phyloP scores from a whole-genome alignment of 2,797 vertebrate genomes.

The Hybognathus amarus region DNA sequence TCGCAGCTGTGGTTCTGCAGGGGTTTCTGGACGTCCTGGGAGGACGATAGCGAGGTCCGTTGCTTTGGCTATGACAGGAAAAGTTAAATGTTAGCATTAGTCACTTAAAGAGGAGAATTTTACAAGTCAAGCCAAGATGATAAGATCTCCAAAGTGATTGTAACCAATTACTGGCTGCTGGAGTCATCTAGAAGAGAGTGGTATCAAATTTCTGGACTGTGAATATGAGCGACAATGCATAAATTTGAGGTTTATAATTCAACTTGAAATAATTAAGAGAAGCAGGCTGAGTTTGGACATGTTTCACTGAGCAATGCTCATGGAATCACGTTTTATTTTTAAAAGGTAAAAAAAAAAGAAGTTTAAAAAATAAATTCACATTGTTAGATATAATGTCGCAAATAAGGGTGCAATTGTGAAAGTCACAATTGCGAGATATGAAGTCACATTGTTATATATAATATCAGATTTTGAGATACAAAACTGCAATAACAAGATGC shows the following conservation, averaged over 20 bases:
- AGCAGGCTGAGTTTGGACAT: background rate
- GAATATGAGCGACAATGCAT: background rate
- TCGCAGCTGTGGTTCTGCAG: constrained; percentile 88
- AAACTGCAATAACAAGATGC: background rate
- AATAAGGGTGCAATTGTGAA: background rate
- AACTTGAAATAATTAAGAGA: background rate
- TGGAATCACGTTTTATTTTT: background rate
- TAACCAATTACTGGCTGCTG: background rate
- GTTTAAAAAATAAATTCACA: background rate
- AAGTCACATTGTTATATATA: background rate
- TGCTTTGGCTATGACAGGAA: constrained; percentile 87
- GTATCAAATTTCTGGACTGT: constrained; percentile 9
- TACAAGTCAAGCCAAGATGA: background rate
- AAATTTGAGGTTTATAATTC: constrained; percentile 1
- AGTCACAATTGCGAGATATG: background rate
- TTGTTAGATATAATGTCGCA: background rate
- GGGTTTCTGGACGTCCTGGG: constrained; percentile 90
- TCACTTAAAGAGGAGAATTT: background rate
- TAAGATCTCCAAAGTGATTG: background rate
- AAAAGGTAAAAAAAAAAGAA: background rate
- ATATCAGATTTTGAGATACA: background rate
- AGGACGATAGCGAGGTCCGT: constrained; percentile 92
- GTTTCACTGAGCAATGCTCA: constrained; percentile 3
- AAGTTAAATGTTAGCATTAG: background rate
- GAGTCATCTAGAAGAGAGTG: background rate